phyloP scores from a whole-genome alignment of 2,113 vertebrate genomes.

The Puffinus mauretanicus region DNA sequence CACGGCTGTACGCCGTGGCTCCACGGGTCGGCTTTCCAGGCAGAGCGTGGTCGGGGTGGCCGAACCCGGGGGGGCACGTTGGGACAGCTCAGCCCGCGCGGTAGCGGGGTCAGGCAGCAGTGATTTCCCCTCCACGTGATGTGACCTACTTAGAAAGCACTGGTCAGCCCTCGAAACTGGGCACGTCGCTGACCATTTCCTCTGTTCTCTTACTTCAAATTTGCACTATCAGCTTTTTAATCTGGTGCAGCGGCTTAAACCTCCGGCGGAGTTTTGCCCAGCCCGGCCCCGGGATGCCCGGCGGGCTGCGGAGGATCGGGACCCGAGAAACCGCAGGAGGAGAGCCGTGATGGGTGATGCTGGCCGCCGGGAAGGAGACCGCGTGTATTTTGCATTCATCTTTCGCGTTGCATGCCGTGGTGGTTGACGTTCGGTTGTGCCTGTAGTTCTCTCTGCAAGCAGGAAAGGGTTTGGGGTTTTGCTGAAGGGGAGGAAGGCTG shows the following conservation, averaged over 20 bases:
- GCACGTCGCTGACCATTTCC: slow-evolving; percentile 19
- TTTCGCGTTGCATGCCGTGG: background rate
- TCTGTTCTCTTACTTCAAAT: background rate
- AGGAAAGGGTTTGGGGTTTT: slow-evolving; percentile 50
- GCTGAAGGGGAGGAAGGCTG: background rate
- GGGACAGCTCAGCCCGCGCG: background rate
- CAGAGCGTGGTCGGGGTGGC: background rate
- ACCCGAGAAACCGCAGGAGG: background rate
- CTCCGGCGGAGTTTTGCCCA: fast-evolving
- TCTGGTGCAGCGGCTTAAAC: background rate
- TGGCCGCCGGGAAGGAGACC: background rate
- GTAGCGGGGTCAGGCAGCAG: background rate
- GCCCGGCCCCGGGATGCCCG: background rate
- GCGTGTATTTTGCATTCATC: background rate
- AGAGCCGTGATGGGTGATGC: background rate
- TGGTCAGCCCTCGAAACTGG: background rate
- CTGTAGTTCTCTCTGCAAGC: slow-evolving; percentile 4
- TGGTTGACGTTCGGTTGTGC: background rate
- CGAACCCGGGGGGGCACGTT: fast-evolving
- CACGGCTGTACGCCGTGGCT: background rate
- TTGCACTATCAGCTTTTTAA: background rate
- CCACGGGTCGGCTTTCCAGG: background rate
- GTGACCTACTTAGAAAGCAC: slow-evolving; percentile 25
- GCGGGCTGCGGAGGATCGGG: background rate
- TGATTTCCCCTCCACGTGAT: background rate